Base-by-base conservation (phyloP, 2,797 vertebrate genomes). In the Centroberyx gerrardi region DNA sequence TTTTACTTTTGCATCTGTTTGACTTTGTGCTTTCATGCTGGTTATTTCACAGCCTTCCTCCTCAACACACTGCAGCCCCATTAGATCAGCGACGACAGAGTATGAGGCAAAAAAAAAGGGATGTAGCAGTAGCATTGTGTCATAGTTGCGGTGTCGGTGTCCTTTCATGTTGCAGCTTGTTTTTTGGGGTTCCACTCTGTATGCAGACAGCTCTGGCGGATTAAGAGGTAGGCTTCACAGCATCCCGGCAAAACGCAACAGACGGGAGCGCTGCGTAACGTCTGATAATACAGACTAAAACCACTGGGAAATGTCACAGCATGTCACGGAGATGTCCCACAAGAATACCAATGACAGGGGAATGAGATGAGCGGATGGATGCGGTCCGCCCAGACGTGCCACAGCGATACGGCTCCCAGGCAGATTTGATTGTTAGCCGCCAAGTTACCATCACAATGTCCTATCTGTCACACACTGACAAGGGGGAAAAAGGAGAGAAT, bases 221-320 rank as follows among this genome's bases (percentile, higher is more conserved):
- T 88, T 86, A 87, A 83, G 58, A 90, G 74, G 72, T 74, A 70
- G 82, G 64, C 78, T 77, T 89, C 72, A 33, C 65, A 85, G 76
- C 42, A 62, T 59, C 53, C 55, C 52, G 72, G 78, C 64, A 84
- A 75, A 87, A 81, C 18, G 29, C 68, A 72, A 72, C 76, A 78
- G 81, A 85, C 69, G 75, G 83, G 56, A 81, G 44, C 27, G 12
- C 74, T 74, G 73, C 61, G 68, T 76, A 80, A 71, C 48, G 74
- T 78, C 74, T 84, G 74, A 90, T 88, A 89, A 91, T 87, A 79
- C 70, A 81, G 83, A 86, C 74, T 53, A 80, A 88, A 92, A 90
- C 62, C 74, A 82, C 70, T 38, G 31, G 72, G 69, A 92, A 88
- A 91, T 91, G 88, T 91, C 88, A 85, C 72, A 77, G 77, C 62